phyloP scores from a whole-genome alignment of 1,140 invertebrate species.

The Nixonia krombeini region DNA sequence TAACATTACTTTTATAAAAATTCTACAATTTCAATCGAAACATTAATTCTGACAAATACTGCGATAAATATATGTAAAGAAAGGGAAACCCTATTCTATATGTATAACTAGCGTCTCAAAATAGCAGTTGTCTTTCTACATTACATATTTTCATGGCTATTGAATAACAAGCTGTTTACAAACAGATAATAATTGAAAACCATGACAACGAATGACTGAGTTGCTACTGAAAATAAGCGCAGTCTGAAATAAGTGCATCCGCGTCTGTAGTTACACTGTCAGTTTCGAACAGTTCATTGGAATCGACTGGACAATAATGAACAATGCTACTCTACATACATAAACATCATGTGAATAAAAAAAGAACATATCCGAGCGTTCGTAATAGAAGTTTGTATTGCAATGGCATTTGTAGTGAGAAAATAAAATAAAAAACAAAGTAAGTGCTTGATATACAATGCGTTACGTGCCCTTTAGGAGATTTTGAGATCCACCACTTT shows the following conservation, averaged over 20 bases:
- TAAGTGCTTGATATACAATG: background rate
- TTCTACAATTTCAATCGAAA: too few relatives aligned
- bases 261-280: background rate
- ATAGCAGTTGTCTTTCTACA: background rate
- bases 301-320: background rate
- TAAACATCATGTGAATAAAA: background rate
- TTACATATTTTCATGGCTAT: background rate
- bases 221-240: background rate
- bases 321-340: background rate
- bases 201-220: background rate
- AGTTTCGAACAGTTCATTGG: background rate
- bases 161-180: background rate
- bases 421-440: background rate
- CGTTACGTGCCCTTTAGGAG: constrained; percentile 50
- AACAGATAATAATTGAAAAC: background rate
- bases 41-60: too few relatives aligned
- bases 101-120: too few relatives aligned
- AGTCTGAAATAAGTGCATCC: background rate
- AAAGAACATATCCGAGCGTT: background rate
- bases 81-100: too few relatives aligned
- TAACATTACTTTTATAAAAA: too few relatives aligned
- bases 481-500: constrained; percentile 69
- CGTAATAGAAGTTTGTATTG: background rate
- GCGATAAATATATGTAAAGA: too few relatives aligned
- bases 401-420: background rate